Evolutionary conservation across 2,113 vertebrate genomes (phyloP), one percentile per base, ranked within the genome.

Genomic region (Anthoscopus minutus): DNA sequence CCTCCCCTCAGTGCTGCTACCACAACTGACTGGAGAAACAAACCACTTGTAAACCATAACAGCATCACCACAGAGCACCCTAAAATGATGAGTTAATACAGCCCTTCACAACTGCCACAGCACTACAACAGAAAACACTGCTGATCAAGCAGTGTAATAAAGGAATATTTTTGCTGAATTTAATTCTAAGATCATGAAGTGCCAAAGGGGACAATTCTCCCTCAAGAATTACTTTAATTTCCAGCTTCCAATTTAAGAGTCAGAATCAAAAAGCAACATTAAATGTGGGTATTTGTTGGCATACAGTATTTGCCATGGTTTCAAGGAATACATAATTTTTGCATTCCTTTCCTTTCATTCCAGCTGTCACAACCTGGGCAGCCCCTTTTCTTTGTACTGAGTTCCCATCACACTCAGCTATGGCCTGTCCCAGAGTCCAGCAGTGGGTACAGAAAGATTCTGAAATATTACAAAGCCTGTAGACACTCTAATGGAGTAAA

Each of bases 211-310:
- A 47, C 40, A 86, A 38, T 62, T 66, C 51, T 24, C 61, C 57
- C 58, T 37, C 57, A 45, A n/a, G 51, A 86, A 48, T 0, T 0
- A 38, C 25, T 57, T 86, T 2, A 6, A 6, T 38, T 54, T 80
- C 28, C 66, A 93, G 47, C 42, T 93, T 82, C 84, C 45, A 61
- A 3, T 51, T 60, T 28, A 50, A n/a, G 22, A 82, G 44, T 27
- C 22, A 44, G 61, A 79, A 61, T 44, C n/a, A 76, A 81, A 93
- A 83, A 62, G 30, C 33, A 89, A 50, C 47, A 37, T 3, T 11
- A 67, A 74, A 62, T 0, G 0, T 9, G 5, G 1, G 1, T 44
- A 38, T n/a, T 72, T 76, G 5, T 57, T 86, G 48, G 33, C 67
- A n/a, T 24, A 18, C 5, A 21, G 19, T 35, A 53, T 67, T 28